These are phyloP conservation scores for Chrysemys picta DNA, from an alignment of 2,113 vertebrate species.

Conservation along the genomic window DNA sequence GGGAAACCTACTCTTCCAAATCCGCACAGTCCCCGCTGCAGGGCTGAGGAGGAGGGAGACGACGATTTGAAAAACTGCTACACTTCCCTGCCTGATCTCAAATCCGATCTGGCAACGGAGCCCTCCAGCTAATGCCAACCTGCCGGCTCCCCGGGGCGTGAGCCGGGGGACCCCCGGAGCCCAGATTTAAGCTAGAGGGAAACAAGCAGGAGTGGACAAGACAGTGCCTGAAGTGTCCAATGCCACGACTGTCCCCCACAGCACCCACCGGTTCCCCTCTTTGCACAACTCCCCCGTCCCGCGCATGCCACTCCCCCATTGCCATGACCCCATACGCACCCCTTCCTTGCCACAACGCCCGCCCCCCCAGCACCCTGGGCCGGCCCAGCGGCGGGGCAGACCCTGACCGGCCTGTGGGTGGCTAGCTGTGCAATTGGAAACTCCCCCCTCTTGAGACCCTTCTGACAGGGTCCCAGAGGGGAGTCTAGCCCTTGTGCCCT, in stretches of 20 bases:
- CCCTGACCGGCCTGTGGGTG: not conserved
- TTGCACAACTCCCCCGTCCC: not conserved
- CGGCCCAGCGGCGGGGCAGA: not conserved
- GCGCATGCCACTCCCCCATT: not conserved
- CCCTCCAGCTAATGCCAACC: not conserved
- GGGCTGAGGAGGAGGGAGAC: too few species aligned
- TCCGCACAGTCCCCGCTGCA: not conserved
- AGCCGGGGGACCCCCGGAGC: not conserved
- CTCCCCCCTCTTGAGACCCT: too few species aligned
- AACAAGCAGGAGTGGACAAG: not conserved
- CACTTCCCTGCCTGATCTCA: not conserved
- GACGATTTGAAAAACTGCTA: not conserved
- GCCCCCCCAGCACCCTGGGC: too few species aligned
- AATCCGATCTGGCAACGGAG: not conserved
- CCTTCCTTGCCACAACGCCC: too few species aligned
- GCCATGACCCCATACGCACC: not conserved
- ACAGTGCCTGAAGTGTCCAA: not conserved
- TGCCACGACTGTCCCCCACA: not conserved
- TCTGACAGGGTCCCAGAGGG: too few species aligned
- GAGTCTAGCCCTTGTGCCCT: not conserved
- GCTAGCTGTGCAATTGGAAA: too few species aligned
- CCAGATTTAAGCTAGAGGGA: not conserved
- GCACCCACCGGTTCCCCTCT: not conserved
- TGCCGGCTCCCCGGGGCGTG: not conserved
- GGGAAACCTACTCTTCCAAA: not conserved